A percentile compares a stretch with the other conserved stretches of the same genome.
Evolutionary conservation across 35 echinoderm and acorn worm species (phyloP).

Genomic region (Patiria miniata): DNA sequence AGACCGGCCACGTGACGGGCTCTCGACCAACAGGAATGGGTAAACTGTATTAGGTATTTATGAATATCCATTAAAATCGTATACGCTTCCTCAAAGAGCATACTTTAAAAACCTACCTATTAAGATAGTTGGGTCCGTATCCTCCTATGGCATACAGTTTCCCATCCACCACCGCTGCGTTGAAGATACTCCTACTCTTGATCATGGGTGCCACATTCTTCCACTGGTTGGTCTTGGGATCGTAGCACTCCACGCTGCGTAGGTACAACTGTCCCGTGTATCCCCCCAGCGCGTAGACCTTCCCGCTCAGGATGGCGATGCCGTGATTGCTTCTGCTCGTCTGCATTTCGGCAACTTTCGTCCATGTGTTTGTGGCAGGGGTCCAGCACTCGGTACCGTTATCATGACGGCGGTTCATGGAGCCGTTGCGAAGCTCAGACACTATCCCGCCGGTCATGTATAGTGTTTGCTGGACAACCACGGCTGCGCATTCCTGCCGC

Average conservation of each 20-base stretch:
- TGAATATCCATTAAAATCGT: too few relatives aligned
- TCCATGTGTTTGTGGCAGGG: slow-evolving; percentile 82
- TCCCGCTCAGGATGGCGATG: slow-evolving; percentile 85
- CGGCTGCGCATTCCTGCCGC: slow-evolving; percentile 86
- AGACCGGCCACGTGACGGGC: too few relatives aligned
- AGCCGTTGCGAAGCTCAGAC: slow-evolving; percentile 69
- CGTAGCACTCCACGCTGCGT: slow-evolving; percentile 86
- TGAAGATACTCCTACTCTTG: slow-evolving; percentile 89
- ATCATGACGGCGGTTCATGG: slow-evolving; percentile 76
- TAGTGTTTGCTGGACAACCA: slow-evolving; percentile 75
- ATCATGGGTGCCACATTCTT: slow-evolving; percentile 79
- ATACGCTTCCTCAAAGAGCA: too few relatives aligned
- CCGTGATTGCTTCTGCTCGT: slow-evolving; percentile 87
- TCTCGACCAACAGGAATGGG: too few relatives aligned
- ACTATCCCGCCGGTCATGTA: slow-evolving; percentile 89
- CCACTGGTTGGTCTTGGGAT: slow-evolving; percentile 76
- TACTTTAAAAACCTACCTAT: slow-evolving; percentile 49
- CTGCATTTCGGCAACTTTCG: slow-evolving; percentile 71
- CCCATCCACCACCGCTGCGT: slow-evolving; percentile 77
- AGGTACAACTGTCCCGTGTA: slow-evolving; percentile 95
- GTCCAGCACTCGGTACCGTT: slow-evolving; percentile 85
- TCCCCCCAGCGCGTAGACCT: slow-evolving; percentile 90
- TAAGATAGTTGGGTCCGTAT: slow-evolving; percentile 94
- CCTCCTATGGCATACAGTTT: slow-evolving; percentile 94
- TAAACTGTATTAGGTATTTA: too few relatives aligned